Evolutionary conservation across 2,797 vertebrate species (phyloP).

Genomic region (Coregonus suidteri): DNA sequence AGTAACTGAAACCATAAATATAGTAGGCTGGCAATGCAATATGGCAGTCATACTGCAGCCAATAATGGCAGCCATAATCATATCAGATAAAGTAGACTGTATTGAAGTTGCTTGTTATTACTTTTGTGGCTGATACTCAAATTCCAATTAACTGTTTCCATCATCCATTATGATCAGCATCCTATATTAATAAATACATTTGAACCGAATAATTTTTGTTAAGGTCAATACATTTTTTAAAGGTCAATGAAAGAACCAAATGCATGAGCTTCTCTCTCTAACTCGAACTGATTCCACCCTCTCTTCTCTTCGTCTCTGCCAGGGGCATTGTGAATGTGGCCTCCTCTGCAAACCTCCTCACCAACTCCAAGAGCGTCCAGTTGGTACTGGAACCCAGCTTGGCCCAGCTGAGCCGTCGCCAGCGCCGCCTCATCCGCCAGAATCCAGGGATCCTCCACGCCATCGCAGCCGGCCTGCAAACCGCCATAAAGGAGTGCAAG

Average conservation of each 20-base stretch:
- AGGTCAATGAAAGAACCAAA: neutral
- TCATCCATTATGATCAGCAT: neutral
- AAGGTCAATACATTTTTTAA: neutral
- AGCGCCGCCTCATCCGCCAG: constrained; percentile 95
- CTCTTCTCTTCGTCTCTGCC: constrained; percentile 29
- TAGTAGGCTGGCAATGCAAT: constrained; percentile 30
- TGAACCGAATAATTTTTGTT: constrained; percentile 17
- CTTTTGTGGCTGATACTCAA: neutral
- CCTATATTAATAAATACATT: constrained; percentile 16
- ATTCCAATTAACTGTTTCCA: neutral
- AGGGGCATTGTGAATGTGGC: constrained; percentile 99
- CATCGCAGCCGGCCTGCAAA: constrained; percentile 90
- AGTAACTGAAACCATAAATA: constrained; percentile 28
- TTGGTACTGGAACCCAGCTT: constrained; percentile 95
- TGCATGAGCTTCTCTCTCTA: constrained; percentile 17
- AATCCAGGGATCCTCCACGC: constrained; percentile 97
- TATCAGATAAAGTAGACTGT: constrained; percentile 35
- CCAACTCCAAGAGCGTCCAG: constrained; percentile 94
- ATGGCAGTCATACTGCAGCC: neutral
- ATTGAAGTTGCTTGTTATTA: neutral
- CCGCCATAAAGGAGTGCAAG: constrained; percentile 96
- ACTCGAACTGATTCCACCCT: constrained; percentile 21
- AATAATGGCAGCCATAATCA: constrained; percentile 4
- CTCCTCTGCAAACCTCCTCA: constrained; percentile 93
- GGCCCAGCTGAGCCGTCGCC: constrained; percentile 92